A percentile compares a stretch with the other conserved stretches of the same genome.
Evolutionary conservation across 2,113 vertebrate species (phyloP).

Genomic region (Dermatemys mawii): DNA sequence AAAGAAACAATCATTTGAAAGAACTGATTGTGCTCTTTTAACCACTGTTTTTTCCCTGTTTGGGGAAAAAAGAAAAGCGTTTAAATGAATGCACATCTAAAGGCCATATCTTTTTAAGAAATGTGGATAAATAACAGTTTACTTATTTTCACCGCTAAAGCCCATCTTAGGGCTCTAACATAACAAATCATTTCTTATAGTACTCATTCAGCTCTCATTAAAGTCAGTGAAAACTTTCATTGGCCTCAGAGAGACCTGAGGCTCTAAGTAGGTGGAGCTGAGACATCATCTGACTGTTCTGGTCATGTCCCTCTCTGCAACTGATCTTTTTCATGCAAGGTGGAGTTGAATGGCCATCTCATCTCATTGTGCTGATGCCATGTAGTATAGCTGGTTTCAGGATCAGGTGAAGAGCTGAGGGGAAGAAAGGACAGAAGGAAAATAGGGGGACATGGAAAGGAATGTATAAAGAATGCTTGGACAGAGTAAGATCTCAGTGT

Average conservation of each 20-base stretch:
- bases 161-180: neutral
- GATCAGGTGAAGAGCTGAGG: neutral
- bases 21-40: neutral
- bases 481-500: neutral
- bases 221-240: neutral
- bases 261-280: neutral
- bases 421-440: neutral
- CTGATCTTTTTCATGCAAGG: neutral
- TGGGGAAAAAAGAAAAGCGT: neutral
- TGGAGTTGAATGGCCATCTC: neutral
- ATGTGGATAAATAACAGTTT: neutral
- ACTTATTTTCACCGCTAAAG: neutral
- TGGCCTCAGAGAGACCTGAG: neutral
- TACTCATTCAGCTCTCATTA: fast-evolving
- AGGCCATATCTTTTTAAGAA: neutral
- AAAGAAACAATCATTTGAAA: neutral
- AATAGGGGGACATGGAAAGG: neutral
- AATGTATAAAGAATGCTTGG: neutral
- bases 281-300: neutral
- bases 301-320: neutral
- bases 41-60: neutral
- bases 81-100: neutral
- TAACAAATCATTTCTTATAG: neutral
- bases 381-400: neutral
- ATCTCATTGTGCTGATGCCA: neutral